Evolutionary conservation across 2,888 invertebrate species (phyloP), one percentile per base, ranked within the genome.

Genomic region (Bedellia somnulentella): DNA sequence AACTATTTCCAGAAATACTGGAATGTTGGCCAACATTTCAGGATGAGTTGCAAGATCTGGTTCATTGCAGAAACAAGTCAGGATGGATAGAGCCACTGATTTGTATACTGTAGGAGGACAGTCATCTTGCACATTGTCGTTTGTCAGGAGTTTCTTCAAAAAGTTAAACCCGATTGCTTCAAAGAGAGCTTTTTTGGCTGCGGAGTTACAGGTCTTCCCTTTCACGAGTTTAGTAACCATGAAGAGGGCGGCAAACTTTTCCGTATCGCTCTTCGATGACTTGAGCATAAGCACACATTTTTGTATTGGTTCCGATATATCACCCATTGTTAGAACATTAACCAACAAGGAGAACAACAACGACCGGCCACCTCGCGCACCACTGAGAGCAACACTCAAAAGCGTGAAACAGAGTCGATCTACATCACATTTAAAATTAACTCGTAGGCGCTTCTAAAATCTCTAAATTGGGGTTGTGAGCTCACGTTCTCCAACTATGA

Each of bases 201-300:
- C 76, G 6, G 84, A 70, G 44, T 81, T 83, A 53, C 91, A 89
- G 47, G 92, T 89, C 51, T 87, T 87, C 39, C 86, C 85, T 59
- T 90, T 89, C 22, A 93, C 86, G 31, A 93, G 64, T 60, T 93
- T 94, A 2, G 93, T 93, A 30, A 93, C 91, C 86, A 93, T 87
- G 57, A 93, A 92, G 29, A 94, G 79, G 1, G 88, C 91, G 23
- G 93, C 93, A 57, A 94, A 92, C 57, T 91, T 93, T 60, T 93
- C 93, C 1, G 92, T 92, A 60, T 94, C 93, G 54, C 83, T 87
- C 47, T 83, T 82, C 8, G 91, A 88, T 48, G 81, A 81, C 58
- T 88, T 86, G 42, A 94, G 61, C 47, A 92, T 85, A 37, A 82
- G 81, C 43, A 87, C 83, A 68, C 92, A 92, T 79, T 91, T 90